These are phyloP conservation scores for Chiridota heheva DNA, from an alignment of 35 echinoderm and acorn worm species.

Conservation along the genomic window DNA sequence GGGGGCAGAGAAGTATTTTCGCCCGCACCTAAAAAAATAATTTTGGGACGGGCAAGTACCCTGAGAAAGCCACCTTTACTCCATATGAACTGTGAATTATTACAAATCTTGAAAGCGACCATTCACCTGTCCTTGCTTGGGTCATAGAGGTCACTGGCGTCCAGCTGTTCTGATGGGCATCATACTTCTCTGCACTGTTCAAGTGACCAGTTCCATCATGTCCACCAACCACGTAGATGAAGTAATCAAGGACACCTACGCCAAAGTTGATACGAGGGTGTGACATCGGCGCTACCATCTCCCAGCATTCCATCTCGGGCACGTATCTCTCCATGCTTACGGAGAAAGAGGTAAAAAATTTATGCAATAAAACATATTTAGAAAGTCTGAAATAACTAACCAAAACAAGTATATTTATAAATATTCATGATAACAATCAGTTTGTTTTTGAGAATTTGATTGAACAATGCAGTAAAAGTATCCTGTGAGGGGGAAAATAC, in stretches of 20 bases:
- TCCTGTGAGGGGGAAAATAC: too few species aligned
- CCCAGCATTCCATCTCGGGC: slow-evolving; percentile 76
- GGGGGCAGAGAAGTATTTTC: neutral
- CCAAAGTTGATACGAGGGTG: slow-evolving; percentile 97
- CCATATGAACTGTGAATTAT: neutral
- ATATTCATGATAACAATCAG: too few species aligned
- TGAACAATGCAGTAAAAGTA: too few species aligned
- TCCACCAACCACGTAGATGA: slow-evolving; percentile 95
- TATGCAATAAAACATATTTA: neutral
- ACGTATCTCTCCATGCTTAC: slow-evolving; percentile 84
- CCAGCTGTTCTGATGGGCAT: slow-evolving; percentile 81
- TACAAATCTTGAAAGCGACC: neutral
- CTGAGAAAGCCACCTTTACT: neutral
- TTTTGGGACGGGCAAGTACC: neutral
- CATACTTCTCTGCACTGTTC: slow-evolving; percentile 86
- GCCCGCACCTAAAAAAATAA: neutral
- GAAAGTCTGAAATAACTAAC: too few species aligned
- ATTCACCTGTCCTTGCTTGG: slow-evolving; percentile 46
- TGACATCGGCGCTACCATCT: slow-evolving; percentile 80
- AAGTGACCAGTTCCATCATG: slow-evolving; percentile 88
- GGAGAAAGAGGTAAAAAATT: neutral
- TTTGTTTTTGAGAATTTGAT: too few species aligned
- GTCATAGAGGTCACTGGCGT: slow-evolving; percentile 67
- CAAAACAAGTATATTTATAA: too few species aligned
- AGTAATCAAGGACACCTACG: slow-evolving; percentile 70